Base-by-base conservation (phyloP, 1,140 invertebrate genomes). In the Brachionus calyciflorus region DNA sequence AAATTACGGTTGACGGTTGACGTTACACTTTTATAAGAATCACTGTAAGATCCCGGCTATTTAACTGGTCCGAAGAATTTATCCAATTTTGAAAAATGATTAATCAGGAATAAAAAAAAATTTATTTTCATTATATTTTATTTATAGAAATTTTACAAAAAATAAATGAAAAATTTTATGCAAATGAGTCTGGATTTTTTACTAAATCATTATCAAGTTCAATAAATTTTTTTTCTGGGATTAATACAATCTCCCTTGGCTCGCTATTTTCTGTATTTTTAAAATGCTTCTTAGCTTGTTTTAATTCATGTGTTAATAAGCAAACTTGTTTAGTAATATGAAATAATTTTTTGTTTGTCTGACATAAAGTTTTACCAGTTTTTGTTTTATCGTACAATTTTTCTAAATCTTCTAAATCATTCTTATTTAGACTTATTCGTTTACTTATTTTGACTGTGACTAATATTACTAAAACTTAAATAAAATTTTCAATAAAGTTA, bases 301-400 rank as follows among this genome's bases (percentile, higher is more conserved):
- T 60, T 30, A 60, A 5, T n/a, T 60, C 55, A n/a, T 37, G 33
- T 40, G 55, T 60, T 33, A 60, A 60, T 33, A 60, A 33, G 30
- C 55, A 60, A 60, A 60, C 55, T 60, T 60, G 55, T 37, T 21
- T 60, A 2, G 55, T 60, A 28, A 60, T 60, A 19, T 60, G 55
- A 60, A 60, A 60, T 5, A 60, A 37, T 37, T 60, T 60, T 60
- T 37, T 60, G 21, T 60, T 30, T n/a, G 55, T 37, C 37, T 60
- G n/a, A 12, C 14, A 33, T 0, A 60, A 17, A 6, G 55, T 37
- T 37, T 37, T 60, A 5, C 33, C 12, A 1, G 55, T 60, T 30
- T 60, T 60, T 1, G 55, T 37, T 12, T 60, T 37, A 33, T 60
- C 37, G 28, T 37, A 60, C 55, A 60, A 60, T 19, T 60, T 60